phyloP scores from a whole-genome alignment of 2,888 invertebrate species.

The Lutraria lutraria region DNA sequence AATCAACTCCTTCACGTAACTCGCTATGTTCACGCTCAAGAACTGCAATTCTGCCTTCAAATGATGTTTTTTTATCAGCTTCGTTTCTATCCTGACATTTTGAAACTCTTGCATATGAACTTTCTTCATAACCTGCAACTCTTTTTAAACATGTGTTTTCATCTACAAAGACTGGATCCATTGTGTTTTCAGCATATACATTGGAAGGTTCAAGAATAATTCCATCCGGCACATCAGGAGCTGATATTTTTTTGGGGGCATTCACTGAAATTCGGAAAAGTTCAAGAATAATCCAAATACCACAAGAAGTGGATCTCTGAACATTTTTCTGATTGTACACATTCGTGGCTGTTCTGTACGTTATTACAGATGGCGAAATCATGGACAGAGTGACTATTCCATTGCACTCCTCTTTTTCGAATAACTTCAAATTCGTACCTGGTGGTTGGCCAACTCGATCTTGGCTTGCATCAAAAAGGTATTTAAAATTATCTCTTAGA shows the following conservation, averaged over 20 bases:
- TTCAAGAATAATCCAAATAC: slow-evolving; percentile 50
- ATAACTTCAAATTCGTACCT: slow-evolving; percentile 19
- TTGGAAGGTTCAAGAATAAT: slow-evolving; percentile 43
- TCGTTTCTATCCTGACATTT: background rate
- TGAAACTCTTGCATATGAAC: background rate
- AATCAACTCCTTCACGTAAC: background rate
- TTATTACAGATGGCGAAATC: slow-evolving; percentile 4
- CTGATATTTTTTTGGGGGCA: background rate
- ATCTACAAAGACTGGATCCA: background rate
- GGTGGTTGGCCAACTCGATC: slow-evolving; percentile 10
- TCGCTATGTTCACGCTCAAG: slow-evolving; percentile 4
- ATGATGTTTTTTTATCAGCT: background rate
- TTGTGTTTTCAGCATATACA: slow-evolving; percentile 33
- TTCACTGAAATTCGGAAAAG: slow-evolving; percentile 41
- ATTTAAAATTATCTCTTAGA: slow-evolving; percentile 24
- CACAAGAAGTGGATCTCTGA: background rate
- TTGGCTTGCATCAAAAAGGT: slow-evolving; percentile 41
- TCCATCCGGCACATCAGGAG: slow-evolving; percentile 23
- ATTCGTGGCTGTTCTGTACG: slow-evolving; percentile 21
- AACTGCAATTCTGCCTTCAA: background rate
- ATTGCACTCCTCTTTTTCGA: slow-evolving; percentile 48
- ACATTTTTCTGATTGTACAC: slow-evolving; percentile 42
- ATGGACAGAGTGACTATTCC: slow-evolving; percentile 37
- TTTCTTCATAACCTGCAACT: background rate
- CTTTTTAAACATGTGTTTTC: slow-evolving; percentile 15